Conservation (phyloP, 2,888 invertebrate species). For the Aspidapion aeneum region DNA sequence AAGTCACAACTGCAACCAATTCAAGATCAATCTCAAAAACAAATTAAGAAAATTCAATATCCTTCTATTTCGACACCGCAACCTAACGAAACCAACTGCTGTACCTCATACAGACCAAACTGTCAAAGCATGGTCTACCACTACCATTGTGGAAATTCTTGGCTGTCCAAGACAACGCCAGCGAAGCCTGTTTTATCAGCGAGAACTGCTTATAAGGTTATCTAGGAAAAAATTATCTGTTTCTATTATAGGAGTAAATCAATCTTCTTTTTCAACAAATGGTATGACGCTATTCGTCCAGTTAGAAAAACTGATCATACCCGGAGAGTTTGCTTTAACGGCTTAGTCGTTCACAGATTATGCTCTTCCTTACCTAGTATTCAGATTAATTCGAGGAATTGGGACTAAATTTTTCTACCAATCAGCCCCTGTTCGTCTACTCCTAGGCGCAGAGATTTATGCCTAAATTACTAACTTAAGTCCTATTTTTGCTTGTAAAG, state of each 20-base stretch:
- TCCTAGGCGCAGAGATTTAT: not conserved
- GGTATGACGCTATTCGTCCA: no score
- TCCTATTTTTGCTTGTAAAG: not conserved
- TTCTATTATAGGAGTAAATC: no score
- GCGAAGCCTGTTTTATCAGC: not conserved
- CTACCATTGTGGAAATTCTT: not conserved
- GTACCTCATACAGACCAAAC: not conserved
- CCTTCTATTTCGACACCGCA: no score
- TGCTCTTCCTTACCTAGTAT: not conserved
- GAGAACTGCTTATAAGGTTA: not conserved
- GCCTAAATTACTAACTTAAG: not conserved
- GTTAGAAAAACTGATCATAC: not conserved
- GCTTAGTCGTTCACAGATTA: not conserved
- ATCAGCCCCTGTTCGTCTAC: not conserved
- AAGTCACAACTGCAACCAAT: no score
- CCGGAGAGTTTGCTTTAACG: not conserved
- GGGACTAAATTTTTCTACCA: not conserved
- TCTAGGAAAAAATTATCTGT: no score
- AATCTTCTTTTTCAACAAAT: no score
- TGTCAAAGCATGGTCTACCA: not conserved
- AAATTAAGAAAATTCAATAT: no score
- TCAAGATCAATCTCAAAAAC: no score
- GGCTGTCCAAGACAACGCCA: not conserved
- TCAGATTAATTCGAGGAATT: not conserved
- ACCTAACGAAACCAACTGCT: not conserved